Percentiles rank a stretch among this genome's conserved stretches.
Conservation (phyloP, 2,888 invertebrate genomes). For the Rhopalosiphum nymphaeae region DNA sequence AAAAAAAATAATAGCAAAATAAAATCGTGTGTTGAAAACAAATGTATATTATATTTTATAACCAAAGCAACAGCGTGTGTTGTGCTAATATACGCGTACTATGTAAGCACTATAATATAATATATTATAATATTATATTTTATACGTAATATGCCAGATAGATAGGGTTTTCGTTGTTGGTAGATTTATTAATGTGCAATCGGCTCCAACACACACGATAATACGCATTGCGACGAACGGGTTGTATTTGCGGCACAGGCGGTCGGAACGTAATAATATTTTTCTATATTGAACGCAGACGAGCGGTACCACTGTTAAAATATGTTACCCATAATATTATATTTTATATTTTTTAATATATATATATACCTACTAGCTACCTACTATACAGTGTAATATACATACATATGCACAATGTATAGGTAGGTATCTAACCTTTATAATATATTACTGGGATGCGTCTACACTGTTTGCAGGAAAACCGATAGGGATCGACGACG, state of each 20-base stretch:
- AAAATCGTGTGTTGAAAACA: conserved; percentile 22
- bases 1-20: background rate
- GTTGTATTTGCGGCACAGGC: background rate
- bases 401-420: background rate
- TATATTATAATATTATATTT: conserved; percentile 22
- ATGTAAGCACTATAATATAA: background rate
- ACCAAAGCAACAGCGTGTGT: background rate
- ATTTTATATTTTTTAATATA: background rate
- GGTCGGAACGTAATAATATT: background rate
- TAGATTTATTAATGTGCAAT: conserved; percentile 16
- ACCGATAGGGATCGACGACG: background rate
- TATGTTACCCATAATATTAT: background rate
- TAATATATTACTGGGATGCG: background rate
- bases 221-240: background rate
- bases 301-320: background rate
- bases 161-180: conserved; percentile 14
- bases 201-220: background rate
- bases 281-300: background rate
- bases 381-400: background rate
- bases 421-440: background rate
- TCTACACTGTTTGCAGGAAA: background rate
- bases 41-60: conserved; percentile 1
- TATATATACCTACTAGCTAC: background rate
- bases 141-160: background rate
- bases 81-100: background rate